These are phyloP conservation scores for Mimas tiliae DNA, from an alignment of 2,888 invertebrate genomes.

Conservation along the genomic window DNA sequence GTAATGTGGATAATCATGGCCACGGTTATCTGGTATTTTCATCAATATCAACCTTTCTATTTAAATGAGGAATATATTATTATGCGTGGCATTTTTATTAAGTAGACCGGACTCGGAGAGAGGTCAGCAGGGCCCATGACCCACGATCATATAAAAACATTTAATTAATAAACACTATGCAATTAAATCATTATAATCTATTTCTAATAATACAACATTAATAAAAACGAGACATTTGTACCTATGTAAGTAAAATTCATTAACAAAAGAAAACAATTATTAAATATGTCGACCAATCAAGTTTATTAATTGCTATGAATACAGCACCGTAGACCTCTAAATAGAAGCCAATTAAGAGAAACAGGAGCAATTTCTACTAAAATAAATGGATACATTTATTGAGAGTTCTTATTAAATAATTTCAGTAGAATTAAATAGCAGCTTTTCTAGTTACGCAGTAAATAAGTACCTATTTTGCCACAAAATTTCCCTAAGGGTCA, in stretches of 20 bases:
- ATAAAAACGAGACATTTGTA: too few species aligned
- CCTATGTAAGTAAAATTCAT: too few species aligned
- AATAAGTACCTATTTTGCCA: too few species aligned
- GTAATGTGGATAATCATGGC: neutral
- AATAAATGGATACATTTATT: neutral
- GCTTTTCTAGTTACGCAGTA: too few species aligned
- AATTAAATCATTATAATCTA: too few species aligned
- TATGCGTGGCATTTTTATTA: neutral
- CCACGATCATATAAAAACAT: neutral
- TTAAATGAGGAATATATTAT: neutral
- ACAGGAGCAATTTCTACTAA: neutral
- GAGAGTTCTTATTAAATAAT: too few species aligned
- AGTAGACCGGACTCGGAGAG: neutral
- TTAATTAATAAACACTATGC: too few species aligned
- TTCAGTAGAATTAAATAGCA: too few species aligned
- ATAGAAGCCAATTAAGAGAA: conserved; percentile 5
- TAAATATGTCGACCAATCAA: neutral
- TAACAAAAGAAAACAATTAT: neutral
- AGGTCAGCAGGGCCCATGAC: neutral
- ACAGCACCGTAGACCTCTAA: neutral
- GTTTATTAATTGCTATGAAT: neutral
- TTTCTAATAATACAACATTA: too few species aligned
- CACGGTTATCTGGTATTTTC: neutral
- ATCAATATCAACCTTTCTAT: neutral
- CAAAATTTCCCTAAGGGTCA: too few species aligned